A percentile compares a stretch with the other conserved stretches of the same genome.
Evolutionary conservation across 2,113 vertebrate genomes (phyloP).

Genomic region (Neogale vison): DNA sequence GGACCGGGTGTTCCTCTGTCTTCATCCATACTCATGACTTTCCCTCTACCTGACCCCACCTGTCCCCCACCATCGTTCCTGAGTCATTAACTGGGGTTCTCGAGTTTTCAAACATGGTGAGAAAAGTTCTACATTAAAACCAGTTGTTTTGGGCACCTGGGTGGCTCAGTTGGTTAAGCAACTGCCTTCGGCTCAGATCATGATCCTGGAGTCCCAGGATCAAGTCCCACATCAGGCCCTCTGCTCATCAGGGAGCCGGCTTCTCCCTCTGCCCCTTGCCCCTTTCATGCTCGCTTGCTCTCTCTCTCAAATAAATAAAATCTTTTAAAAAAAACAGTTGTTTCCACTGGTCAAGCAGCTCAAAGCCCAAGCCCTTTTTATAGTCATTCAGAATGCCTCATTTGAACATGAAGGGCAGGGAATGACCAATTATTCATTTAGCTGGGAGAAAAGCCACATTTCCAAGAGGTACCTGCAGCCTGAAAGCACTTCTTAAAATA

Average conservation of each 20-base stretch:
- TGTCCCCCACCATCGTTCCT: not conserved
- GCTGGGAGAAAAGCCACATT: not conserved
- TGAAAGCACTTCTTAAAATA: not conserved
- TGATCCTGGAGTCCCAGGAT: too few relatives aligned
- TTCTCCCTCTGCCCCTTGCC: too few relatives aligned
- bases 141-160: not conserved
- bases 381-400: not conserved
- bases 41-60: not conserved
- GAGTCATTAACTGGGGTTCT: not conserved
- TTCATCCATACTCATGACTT: not conserved
- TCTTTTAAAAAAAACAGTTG: not conserved
- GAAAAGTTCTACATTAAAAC: not conserved
- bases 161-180: too few relatives aligned
- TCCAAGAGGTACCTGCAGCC: not conserved
- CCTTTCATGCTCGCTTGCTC: too few relatives aligned
- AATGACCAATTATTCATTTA: not conserved
- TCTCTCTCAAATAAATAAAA: too few relatives aligned
- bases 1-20: not conserved
- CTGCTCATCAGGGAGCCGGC: too few relatives aligned
- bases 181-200: too few relatives aligned
- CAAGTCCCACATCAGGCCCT: too few relatives aligned
- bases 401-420: not conserved
- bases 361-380: not conserved
- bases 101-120: not conserved
- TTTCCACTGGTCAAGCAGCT: not conserved